Evolutionary conservation across 2,113 vertebrate species (phyloP).

Genomic region (Emydura subglobosa): DNA sequence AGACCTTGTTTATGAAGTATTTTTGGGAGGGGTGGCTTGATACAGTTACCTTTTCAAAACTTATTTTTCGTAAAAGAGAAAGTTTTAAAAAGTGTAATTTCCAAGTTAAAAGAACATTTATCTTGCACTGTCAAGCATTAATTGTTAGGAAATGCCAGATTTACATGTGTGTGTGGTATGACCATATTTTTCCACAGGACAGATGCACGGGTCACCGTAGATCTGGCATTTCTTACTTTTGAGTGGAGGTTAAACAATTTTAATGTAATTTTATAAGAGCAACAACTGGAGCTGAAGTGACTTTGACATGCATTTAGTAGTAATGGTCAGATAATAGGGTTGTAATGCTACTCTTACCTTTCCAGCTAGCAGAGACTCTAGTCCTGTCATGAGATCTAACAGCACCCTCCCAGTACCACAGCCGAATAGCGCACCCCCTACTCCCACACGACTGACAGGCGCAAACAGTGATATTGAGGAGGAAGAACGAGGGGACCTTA

Average conservation of each 20-base stretch:
- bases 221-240: not conserved
- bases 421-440: slow-evolving; percentile 86
- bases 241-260: not conserved
- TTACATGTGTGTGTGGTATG: not conserved
- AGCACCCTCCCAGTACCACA: slow-evolving; percentile 88
- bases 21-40: not conserved
- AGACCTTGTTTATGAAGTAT: not conserved
- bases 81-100: too few relatives aligned
- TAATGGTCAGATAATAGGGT: accelerated
- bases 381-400: slow-evolving; percentile 88
- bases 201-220: not conserved
- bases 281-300: accelerated
- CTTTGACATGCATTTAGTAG: accelerated
- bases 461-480: slow-evolving; percentile 76
- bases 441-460: slow-evolving; percentile 78
- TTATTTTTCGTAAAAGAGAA: too few relatives aligned
- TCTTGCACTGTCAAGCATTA: not conserved
- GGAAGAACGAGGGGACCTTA: slow-evolving; percentile 91
- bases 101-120: not conserved
- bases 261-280: not conserved
- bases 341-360: accelerated
- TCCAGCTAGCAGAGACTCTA: slow-evolving; percentile 86
- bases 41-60: not conserved
- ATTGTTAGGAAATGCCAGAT: not conserved
- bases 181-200: not conserved